Base-by-base conservation (phyloP, 1,140 invertebrate species). In the Oryzaephilus surinamensis region DNA sequence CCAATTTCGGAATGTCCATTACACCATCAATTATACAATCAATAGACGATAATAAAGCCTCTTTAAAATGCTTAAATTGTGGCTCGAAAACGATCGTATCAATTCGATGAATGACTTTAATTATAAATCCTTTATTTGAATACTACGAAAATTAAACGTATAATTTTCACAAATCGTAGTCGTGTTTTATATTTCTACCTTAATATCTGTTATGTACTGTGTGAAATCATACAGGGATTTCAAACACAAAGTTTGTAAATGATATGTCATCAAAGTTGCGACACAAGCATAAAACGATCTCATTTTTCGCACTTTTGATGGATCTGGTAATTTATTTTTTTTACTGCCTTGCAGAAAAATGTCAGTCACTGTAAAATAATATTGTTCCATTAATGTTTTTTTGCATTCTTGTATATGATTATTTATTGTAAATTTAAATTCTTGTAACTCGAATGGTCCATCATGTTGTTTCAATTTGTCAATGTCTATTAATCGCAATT, bases 221-320 rank as follows among this genome's bases (percentile, higher is more conserved):
- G 80, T 77, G 52, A 77, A 93, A 40, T 88, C 81, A 29, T 74
- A 63, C 38, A 92, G 72, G 7, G 87, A 91, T 46, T 79, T 74
- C n/a, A 89, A 62, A 43, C 81, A 84, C 17, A 92, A 60, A 16
- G 72, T 72, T 60, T 89, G 84, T 14, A 94, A 62, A 51, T 91
- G 83, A 46, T 78, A 77, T 4, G 85, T 84, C 89, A 94, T 93
- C 12, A 93, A 66, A 11, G 79, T 78, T 4, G 83, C 79, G 1
- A 91, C 73, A 51, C 84, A 87, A 54, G 89, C 82, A 54, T 84
- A 92, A 65, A 92, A 90, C 32, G 74, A 71, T 52, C 74, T 73
- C 51, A 84, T 73, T 53, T 75, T 70, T 5, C 66, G 69, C 24
- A 69, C 70, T 43, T 80, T 73, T 28, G 77, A 70, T 6, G 73